Percentiles rank a stretch among this genome's conserved stretches.
Conservation (phyloP, 2,797 vertebrate species). For the Peromyscus nudipes region DNA sequence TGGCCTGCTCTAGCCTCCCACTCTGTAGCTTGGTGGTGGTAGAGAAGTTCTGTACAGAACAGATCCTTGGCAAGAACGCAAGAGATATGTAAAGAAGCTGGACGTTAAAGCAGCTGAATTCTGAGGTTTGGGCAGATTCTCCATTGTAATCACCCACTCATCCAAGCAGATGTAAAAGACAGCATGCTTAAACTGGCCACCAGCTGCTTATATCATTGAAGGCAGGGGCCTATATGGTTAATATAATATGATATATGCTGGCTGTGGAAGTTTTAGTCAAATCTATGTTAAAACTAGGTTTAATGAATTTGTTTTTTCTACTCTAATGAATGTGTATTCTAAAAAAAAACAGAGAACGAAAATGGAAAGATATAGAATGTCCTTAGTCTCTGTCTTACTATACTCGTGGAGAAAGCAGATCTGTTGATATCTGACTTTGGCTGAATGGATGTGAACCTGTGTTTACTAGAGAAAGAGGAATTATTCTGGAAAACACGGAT, state of each 20-base stretch:
- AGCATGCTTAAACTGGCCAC: not conserved
- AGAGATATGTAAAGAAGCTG: not conserved
- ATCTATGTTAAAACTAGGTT: not conserved
- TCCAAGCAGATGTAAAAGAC: not conserved
- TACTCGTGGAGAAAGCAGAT: not conserved
- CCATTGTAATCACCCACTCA: not conserved
- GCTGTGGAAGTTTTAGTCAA: not conserved
- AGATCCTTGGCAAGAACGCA: not conserved
- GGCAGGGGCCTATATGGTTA: not conserved
- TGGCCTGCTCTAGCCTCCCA: conserved; percentile 70
- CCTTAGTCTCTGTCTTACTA: not conserved
- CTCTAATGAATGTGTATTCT: not conserved
- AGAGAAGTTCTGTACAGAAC: conserved; percentile 8
- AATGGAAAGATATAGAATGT: not conserved
- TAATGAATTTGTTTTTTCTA: conserved; percentile 21
- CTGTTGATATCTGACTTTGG: not conserved
- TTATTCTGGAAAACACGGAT: not conserved
- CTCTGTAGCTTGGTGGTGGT: conserved; percentile 43
- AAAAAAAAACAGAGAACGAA: not conserved
- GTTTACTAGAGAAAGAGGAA: not conserved
- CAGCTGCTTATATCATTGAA: not conserved
- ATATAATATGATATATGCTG: not conserved
- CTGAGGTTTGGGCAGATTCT: not conserved
- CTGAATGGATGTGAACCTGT: not conserved
- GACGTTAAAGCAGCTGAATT: not conserved